Percentiles rank a stretch among this genome's conserved stretches.
phyloP scores from a whole-genome alignment of 30 jellyfish, hydroid and myxozoan species.

The Mastigias papua region DNA sequence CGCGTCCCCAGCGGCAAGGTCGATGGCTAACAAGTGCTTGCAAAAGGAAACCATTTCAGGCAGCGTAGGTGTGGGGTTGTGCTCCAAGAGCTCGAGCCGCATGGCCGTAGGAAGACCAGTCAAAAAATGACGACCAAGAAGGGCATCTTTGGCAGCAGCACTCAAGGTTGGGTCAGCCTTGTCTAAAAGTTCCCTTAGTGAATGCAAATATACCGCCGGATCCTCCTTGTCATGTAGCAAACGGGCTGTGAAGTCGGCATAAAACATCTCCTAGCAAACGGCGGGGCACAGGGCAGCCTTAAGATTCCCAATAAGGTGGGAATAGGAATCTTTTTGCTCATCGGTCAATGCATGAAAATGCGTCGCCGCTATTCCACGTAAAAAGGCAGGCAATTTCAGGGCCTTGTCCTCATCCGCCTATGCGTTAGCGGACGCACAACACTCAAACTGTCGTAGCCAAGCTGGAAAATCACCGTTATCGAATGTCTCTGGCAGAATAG shows the following conservation, averaged over 20 bases:
- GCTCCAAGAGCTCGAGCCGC: background rate
- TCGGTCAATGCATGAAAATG: background rate
- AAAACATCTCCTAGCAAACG: background rate
- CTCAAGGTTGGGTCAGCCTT: background rate
- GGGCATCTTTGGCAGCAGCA: background rate
- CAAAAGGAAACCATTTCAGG: background rate
- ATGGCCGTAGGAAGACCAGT: background rate
- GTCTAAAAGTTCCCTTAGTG: background rate
- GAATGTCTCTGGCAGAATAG: background rate
- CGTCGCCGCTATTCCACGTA: background rate
- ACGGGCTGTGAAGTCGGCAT: background rate
- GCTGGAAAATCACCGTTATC: background rate
- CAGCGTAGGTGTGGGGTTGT: background rate
- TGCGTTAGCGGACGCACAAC: background rate
- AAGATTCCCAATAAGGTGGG: background rate
- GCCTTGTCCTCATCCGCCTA: background rate
- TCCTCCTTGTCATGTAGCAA: background rate
- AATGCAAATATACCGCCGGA: background rate
- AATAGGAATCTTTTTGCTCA: background rate
- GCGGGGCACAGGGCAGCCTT: background rate
- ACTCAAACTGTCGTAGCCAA: background rate
- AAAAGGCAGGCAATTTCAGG: background rate
- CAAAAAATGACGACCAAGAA: background rate
- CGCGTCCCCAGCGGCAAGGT: background rate
- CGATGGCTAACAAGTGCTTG: background rate